Evolutionary conservation across 2,888 invertebrate genomes (phyloP).

Genomic region (Sinopyrophorus schimmeli): DNA sequence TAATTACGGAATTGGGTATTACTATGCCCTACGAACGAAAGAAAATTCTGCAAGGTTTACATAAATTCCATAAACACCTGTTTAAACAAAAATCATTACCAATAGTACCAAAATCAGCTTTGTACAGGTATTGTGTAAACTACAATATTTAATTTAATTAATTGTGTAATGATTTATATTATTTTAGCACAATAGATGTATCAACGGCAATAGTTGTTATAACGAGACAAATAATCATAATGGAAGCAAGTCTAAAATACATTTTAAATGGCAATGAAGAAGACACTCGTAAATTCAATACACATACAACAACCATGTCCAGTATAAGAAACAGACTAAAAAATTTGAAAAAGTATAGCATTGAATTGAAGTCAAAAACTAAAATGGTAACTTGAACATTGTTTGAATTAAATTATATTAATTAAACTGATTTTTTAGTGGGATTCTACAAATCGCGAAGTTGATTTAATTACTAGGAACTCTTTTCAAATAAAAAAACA

Average conservation of each 20-base stretch:
- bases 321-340: slow-evolving; percentile 11
- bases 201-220: slow-evolving; percentile 59
- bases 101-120: slow-evolving; percentile 47
- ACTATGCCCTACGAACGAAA: slow-evolving; percentile 63
- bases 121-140: slow-evolving; percentile 49
- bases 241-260: slow-evolving; percentile 62
- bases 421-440: slow-evolving; percentile 52
- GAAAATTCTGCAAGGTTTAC: slow-evolving; percentile 59
- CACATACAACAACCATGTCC: background rate
- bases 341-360: slow-evolving; percentile 9
- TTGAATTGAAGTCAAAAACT: slow-evolving; percentile 5
- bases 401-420: background rate
- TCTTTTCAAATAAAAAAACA: background rate
- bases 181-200: slow-evolving; percentile 61
- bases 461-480: slow-evolving; percentile 56
- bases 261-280: slow-evolving; percentile 37
- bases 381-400: slow-evolving; percentile 11
- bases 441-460: slow-evolving; percentile 56
- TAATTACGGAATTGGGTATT: slow-evolving; percentile 62
- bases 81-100: slow-evolving; percentile 59
- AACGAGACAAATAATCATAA: slow-evolving; percentile 61
- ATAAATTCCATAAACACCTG: slow-evolving; percentile 62
- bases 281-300: background rate
- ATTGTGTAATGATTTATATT: slow-evolving; percentile 6
- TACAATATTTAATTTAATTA: background rate